Evolutionary conservation across 1,140 invertebrate genomes (phyloP).

Genomic region (Liolophura sinensis): DNA sequence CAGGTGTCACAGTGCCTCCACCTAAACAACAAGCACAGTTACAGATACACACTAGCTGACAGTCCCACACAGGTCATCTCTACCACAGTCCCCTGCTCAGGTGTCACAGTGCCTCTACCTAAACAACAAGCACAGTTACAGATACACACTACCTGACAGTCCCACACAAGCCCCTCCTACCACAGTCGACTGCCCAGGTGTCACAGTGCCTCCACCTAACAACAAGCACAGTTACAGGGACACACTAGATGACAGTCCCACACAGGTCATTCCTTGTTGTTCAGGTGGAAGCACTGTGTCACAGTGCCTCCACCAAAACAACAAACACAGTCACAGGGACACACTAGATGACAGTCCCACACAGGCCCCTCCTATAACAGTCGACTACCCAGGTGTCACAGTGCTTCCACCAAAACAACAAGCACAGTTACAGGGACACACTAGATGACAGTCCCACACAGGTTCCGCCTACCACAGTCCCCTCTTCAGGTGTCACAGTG

Average conservation of each 20-base stretch:
- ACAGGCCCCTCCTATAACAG: slow-evolving; percentile 8
- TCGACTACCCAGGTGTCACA: slow-evolving; percentile 18
- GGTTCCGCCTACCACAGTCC: slow-evolving; percentile 1
- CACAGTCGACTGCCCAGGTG: neutral
- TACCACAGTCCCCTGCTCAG: slow-evolving; percentile 15
- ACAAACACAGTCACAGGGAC: neutral
- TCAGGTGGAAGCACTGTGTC: slow-evolving; percentile 7
- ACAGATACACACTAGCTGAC: slow-evolving; percentile 15
- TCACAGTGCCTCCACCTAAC: neutral
- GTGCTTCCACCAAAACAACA: slow-evolving; percentile 18
- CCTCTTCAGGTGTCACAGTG: slow-evolving; percentile 7
- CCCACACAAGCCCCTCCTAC: slow-evolving; percentile 1
- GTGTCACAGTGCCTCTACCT: slow-evolving; percentile 23
- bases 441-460: neutral
- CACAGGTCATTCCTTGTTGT: slow-evolving; percentile 13
- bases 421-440: neutral
- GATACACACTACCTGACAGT: neutral
- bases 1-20: too few species aligned
- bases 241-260: slow-evolving; percentile 13
- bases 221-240: slow-evolving; percentile 12
- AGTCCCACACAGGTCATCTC: slow-evolving; percentile 13
- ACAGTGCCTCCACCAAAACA: slow-evolving; percentile 21
- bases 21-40: slow-evolving; percentile 14
- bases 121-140: slow-evolving; percentile 1
- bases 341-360: neutral